Percentiles rank a stretch among this genome's conserved stretches.
These are phyloP conservation scores for Drosophila varians DNA, from an alignment of 1,140 invertebrate species.

Conservation along the genomic window DNA sequence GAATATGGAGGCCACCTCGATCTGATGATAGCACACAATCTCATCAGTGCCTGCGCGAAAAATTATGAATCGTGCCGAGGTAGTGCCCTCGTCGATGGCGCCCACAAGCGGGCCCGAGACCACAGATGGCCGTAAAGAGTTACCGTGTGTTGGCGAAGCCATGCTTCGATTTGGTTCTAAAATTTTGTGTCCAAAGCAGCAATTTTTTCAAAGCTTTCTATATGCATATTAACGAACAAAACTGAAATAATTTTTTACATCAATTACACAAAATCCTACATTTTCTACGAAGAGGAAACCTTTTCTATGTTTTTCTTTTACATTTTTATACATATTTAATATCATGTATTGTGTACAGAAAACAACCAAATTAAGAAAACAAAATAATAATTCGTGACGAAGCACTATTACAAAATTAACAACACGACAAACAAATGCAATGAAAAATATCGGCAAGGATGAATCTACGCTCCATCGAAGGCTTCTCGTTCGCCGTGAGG, in stretches of 20 bases:
- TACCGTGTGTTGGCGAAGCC: conserved; percentile 45
- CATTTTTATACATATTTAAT: conserved; percentile 71
- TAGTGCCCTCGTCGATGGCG: conserved; percentile 98
- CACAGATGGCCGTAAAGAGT: no score
- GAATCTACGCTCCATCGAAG: conserved; percentile 57
- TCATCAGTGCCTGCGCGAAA: conserved; percentile 94
- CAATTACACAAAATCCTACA: no score
- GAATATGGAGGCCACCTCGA: conserved; percentile 90
- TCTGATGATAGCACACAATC: conserved; percentile 94
- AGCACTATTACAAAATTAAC: background rate
- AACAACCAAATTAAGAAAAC: conserved; percentile 43
- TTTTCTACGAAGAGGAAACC: conserved; percentile 10
- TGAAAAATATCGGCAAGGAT: background rate
- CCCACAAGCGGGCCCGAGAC: conserved; percentile 88
- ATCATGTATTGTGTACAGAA: no score
- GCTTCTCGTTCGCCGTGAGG: conserved; percentile 61
- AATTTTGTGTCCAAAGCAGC: no score
- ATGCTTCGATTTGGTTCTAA: background rate
- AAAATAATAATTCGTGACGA: conserved; percentile 2
- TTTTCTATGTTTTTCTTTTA: conserved; percentile 69
- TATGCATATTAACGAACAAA: no score
- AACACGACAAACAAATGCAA: background rate
- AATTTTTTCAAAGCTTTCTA: no score
- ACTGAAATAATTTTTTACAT: no score
- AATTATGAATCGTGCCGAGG: conserved; percentile 95